Evolutionary conservation across 2,888 invertebrate genomes (phyloP), one percentile per base, ranked within the genome.

Genomic region (Neoascia interrupta): DNA sequence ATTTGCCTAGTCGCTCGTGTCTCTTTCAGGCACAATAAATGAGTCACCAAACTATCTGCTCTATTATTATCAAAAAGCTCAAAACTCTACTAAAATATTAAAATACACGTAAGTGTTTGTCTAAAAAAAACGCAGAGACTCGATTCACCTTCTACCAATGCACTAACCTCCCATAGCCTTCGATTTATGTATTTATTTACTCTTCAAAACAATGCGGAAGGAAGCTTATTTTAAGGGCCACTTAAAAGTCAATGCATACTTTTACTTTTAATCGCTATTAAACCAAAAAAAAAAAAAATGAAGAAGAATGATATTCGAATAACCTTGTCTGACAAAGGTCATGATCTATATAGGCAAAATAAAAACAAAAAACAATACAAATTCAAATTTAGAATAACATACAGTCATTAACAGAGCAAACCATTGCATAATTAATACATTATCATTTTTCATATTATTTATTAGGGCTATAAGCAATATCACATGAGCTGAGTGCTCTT

Each of bases 381-480:
- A 34, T 43, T 21, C 31, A 41, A 41, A 18, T 43, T 53, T 13
- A 23, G n/a, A 60, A 26, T 45, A 34, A 47, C 18, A 36, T 16
- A 16, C 23, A 16, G 26, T 11, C 53, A 43, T 23, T 45, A 60
- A 47, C 36, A 23, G 16, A 16, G 39, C 10, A 15, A 6, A 15
- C 16, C 36, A 10, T 18, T 28, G 53, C 26, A 54, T 64, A 64
- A 64, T 43, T 64, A 43, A 53, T 26, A 19, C 53, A 53, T 36
- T 18, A 53, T 63, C 41, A 21, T 53, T 64, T 5, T 21, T 43
- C 18, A 18, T 16, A 53, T 37, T 37, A 64, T 64, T 53, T 64
- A 64, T 64, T 43, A 54, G 43, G 36, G 36, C 43, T 53, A 18
- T 41, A 63, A 51, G 34, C 51, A 61, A 49, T 61, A 13, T 31